Conservation (phyloP, 2,113 vertebrate species). For the Cathartes aura region DNA sequence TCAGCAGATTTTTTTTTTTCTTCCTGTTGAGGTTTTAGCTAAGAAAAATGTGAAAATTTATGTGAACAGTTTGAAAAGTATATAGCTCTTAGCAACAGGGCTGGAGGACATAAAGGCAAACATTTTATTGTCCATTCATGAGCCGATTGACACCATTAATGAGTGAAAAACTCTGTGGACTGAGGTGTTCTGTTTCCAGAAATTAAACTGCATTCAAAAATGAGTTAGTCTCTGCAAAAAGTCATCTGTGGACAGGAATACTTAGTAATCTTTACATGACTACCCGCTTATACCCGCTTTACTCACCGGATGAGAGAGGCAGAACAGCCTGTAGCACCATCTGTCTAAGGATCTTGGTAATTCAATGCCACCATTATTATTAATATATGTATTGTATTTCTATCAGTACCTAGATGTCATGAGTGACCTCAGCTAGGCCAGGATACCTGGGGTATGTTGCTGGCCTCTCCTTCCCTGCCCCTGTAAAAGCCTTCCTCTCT, state of each 20-base stretch:
- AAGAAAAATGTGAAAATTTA: slow-evolving; percentile 34
- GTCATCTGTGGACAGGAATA: not conserved
- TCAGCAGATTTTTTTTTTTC: slow-evolving; percentile 10
- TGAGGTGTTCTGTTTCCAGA: not conserved
- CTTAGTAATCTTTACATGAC: not conserved
- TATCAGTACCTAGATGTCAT: not conserved
- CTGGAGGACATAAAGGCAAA: not conserved
- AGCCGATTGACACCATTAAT: not conserved
- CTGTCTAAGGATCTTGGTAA: not conserved
- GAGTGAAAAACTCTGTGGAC: not conserved
- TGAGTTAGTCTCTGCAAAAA: not conserved
- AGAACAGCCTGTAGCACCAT: not conserved
- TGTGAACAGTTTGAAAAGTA: not conserved
- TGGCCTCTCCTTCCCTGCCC: not conserved
- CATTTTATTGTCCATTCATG: not conserved
- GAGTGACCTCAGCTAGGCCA: not conserved
- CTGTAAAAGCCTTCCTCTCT: not conserved
- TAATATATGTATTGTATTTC: not conserved
- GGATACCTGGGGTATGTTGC: not conserved
- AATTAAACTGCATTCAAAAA: not conserved
- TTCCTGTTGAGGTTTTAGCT: not conserved
- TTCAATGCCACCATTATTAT: not conserved
- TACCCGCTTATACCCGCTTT: not conserved
- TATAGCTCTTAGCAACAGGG: slow-evolving; percentile 20
- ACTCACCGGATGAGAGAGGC: not conserved